These are phyloP conservation scores for Petaurus breviceps DNA, from an alignment of 2,113 vertebrate species.

Conservation along the genomic window DNA sequence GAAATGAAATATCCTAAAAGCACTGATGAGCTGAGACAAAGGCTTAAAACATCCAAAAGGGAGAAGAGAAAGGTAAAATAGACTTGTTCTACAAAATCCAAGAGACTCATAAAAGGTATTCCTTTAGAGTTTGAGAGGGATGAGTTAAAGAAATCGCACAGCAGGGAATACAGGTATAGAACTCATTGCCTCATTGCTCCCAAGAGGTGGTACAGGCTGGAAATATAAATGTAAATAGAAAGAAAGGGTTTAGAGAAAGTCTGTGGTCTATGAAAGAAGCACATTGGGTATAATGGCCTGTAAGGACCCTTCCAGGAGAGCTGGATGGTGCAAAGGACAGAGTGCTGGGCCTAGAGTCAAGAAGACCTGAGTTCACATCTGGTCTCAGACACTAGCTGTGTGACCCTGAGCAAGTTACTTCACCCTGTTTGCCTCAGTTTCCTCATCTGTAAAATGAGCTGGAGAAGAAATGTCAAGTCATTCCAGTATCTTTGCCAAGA, in stretches of 20 bases:
- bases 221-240: not conserved
- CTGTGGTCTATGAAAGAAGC: not conserved
- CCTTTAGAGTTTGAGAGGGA: not conserved
- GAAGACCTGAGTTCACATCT: not conserved
- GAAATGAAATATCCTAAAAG: not conserved
- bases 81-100: not conserved
- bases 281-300: not conserved
- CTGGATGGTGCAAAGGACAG: not conserved
- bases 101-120: not conserved
- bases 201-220: not conserved
- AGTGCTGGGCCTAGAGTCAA: not conserved
- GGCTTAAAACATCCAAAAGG: not conserved
- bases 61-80: not conserved
- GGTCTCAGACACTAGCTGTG: not conserved
- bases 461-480: not conserved
- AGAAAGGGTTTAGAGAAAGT: not conserved
- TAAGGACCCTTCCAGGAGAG: not conserved
- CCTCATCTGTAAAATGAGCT: not conserved
- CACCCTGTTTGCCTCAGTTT: not conserved
- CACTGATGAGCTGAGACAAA: not conserved
- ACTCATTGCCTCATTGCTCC: not conserved
- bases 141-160: not conserved
- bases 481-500: not conserved
- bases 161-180: constrained; percentile 1
- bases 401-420: not conserved